Base-by-base conservation (phyloP, 2,888 invertebrate species). In the Sinelater perroti region DNA sequence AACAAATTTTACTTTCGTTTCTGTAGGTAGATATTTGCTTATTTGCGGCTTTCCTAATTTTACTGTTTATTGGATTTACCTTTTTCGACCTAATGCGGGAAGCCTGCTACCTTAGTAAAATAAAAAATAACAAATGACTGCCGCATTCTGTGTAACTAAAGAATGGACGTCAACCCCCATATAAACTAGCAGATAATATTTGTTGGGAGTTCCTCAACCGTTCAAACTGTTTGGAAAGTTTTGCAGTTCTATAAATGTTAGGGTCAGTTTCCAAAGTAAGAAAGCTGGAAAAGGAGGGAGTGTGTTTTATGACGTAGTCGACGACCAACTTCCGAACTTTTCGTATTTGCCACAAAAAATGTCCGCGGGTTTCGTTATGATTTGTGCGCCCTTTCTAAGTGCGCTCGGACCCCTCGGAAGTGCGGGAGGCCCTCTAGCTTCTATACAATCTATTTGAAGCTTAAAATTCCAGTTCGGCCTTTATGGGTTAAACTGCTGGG, bases 381-480 rank as follows among this genome's bases (percentile, higher is more conserved):
- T 58, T 53, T 54, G 53, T 54, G 44, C 28, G n/a, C n/a, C n/a
- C n/a, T n/a, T n/a, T n/a, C n/a, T n/a, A n/a, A n/a, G n/a, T n/a
- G 38, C 6, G 44, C 17, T 44, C 44, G 28, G 28, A 44, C 26
- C 17, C n/a, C n/a, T n/a, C n/a, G n/a, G n/a, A n/a, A n/a, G n/a
- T n/a, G n/a, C n/a, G n/a, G n/a, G n/a, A n/a, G n/a, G n/a, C n/a
- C n/a, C n/a, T n/a, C n/a, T n/a, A n/a, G n/a, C n/a, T n/a, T n/a
- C n/a, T n/a, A n/a, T n/a, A n/a, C n/a, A n/a, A n/a, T n/a, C n/a
- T n/a, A n/a, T n/a, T n/a, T n/a, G n/a, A n/a, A n/a, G n/a, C n/a
- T n/a, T n/a, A n/a, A n/a, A n/a, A 14, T 84, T 79, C 53, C 81
- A 90, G 90, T 91, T 72, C 85, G 86, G 66, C 90, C 90, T 31